Conservation (phyloP, 1,140 invertebrate genomes). For the Watersipora subatra region DNA sequence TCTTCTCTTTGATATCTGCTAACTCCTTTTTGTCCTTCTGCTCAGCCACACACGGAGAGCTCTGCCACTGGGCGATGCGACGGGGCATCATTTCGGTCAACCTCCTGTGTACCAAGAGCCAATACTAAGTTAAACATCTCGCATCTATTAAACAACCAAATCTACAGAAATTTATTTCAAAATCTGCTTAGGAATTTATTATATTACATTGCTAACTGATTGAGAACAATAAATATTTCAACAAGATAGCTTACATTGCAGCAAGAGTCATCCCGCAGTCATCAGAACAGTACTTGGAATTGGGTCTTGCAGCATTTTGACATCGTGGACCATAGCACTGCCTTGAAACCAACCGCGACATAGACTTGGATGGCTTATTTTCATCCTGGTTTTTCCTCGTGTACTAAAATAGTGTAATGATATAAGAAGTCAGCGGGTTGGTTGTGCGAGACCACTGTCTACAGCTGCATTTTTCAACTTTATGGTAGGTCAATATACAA, state of each 20-base stretch:
- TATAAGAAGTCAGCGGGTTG: too few relatives aligned
- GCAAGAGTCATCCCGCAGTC: slow-evolving; percentile 83
- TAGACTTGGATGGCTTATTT: neutral
- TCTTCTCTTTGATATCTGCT: slow-evolving; percentile 65
- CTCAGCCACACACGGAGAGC: slow-evolving; percentile 74
- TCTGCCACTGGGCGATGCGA: slow-evolving; percentile 83
- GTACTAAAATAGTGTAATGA: too few relatives aligned
- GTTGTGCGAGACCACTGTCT: too few relatives aligned
- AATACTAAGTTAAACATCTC: too few relatives aligned
- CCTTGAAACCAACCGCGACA: slow-evolving; percentile 16
- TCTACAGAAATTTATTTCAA: too few relatives aligned
- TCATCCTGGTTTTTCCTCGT: neutral
- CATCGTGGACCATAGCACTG: slow-evolving; percentile 89
- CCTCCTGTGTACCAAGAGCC: slow-evolving; percentile 25
- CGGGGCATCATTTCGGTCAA: slow-evolving; percentile 62
- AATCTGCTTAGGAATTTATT: too few relatives aligned
- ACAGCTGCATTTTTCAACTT: too few relatives aligned
- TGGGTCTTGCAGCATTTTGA: slow-evolving; percentile 53
- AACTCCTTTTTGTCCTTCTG: slow-evolving; percentile 67
- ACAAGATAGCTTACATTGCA: slow-evolving; percentile 45
- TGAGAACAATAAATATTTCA: too few relatives aligned
- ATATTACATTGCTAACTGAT: too few relatives aligned
- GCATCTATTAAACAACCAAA: too few relatives aligned
- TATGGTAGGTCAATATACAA: too few relatives aligned
- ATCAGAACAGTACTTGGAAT: slow-evolving; percentile 89